Conservation (phyloP, 1,140 invertebrate genomes). For the Popillia japonica region DNA sequence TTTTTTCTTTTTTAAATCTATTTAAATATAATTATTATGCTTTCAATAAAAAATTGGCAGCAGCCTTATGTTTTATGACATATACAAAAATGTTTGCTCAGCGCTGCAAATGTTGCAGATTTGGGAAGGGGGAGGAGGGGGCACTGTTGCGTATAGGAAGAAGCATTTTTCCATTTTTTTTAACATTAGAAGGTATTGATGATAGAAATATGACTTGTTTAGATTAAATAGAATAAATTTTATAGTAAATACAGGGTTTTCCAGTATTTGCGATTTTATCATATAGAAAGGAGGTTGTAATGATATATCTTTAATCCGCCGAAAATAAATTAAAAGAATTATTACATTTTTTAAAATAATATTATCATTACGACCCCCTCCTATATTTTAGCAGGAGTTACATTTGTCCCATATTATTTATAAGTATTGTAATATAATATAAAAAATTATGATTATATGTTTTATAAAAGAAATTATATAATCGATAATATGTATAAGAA, state of each 20-base stretch:
- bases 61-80: constrained; percentile 55
- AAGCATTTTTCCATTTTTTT: constrained; percentile 38
- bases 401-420: background rate
- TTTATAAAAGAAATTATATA: constrained; percentile 3
- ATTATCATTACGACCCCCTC: background rate
- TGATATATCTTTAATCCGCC: background rate
- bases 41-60: constrained; percentile 55
- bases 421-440: constrained; percentile 12
- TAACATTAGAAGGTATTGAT: background rate
- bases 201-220: constrained; percentile 39
- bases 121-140: too few relatives aligned
- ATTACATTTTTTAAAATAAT: background rate
- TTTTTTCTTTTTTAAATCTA: constrained; percentile 51
- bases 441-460: constrained; percentile 1
- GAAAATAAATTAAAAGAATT: background rate
- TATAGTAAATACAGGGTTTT: constrained; percentile 12
- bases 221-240: constrained; percentile 33
- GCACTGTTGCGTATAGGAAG: constrained; percentile 42
- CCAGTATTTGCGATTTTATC: background rate
- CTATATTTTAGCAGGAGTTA: background rate
- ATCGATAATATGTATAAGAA: background rate
- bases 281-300: background rate
- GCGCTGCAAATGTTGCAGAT: constrained; percentile 37
- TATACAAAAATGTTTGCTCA: constrained; percentile 52
- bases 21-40: constrained; percentile 50